Conservation (phyloP, 1,140 invertebrate species). For the Euwallacea similis region DNA sequence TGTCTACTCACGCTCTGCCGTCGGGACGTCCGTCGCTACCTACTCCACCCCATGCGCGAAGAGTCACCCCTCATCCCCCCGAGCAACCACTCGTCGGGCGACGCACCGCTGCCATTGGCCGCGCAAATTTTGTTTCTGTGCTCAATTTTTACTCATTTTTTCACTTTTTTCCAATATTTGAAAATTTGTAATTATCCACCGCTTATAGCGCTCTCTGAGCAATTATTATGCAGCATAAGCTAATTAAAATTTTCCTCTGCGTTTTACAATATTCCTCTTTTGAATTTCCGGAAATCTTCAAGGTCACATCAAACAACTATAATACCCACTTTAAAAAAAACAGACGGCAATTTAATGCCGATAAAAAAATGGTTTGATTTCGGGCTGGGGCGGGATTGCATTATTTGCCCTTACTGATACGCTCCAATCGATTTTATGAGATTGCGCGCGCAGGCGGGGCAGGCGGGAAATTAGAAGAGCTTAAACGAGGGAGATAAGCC, state of each 20-base stretch:
- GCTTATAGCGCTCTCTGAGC: neutral
- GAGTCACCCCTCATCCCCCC: slow-evolving; percentile 48
- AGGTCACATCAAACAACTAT: no score
- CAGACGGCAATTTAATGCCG: no score
- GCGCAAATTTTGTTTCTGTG: slow-evolving; percentile 44
- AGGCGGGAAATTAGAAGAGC: slow-evolving; percentile 41
- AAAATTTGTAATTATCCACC: slow-evolving; percentile 29
- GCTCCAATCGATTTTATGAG: slow-evolving; percentile 40
- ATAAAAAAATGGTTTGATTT: slow-evolving; percentile 1
- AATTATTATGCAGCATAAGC: no score
- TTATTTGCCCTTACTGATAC: slow-evolving; percentile 38
- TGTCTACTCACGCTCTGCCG: slow-evolving; percentile 57
- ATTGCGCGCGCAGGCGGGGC: slow-evolving; percentile 30
- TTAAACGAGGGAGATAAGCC: slow-evolving; percentile 23
- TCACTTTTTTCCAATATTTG: slow-evolving; percentile 25
- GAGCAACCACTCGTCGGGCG: slow-evolving; percentile 42
- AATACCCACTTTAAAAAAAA: no score
- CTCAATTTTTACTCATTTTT: slow-evolving; percentile 32
- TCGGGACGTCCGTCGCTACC: slow-evolving; percentile 58
- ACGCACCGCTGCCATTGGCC: slow-evolving; percentile 44
- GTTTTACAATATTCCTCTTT: no score
- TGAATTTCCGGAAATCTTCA: no score
- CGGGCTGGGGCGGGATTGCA: slow-evolving; percentile 43
- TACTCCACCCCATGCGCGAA: slow-evolving; percentile 56
- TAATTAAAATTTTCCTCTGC: no score